phyloP scores from a whole-genome alignment of 2,113 vertebrate genomes.

The Trochalopteron elliotii region DNA sequence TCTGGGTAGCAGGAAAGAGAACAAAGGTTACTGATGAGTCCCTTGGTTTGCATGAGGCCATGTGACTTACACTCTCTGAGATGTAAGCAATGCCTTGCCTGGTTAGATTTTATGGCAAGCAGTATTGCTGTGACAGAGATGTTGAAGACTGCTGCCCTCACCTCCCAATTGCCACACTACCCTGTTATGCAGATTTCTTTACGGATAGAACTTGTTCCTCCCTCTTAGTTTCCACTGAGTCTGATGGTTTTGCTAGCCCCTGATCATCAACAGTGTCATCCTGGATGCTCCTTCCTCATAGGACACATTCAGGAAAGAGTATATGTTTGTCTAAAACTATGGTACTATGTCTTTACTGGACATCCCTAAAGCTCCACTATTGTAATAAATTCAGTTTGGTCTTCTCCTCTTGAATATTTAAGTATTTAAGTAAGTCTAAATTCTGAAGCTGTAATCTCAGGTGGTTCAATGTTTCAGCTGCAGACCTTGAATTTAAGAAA shows the following conservation, averaged over 20 bases:
- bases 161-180: neutral
- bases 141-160: neutral
- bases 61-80: neutral
- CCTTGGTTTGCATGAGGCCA: neutral
- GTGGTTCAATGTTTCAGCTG: neutral
- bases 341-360: neutral
- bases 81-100: neutral
- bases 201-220: neutral
- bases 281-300: neutral
- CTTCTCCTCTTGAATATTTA: neutral
- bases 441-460: neutral
- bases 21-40: conserved; percentile 18
- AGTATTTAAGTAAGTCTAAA: neutral
- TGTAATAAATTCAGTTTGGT: neutral
- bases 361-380: neutral
- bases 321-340: neutral
- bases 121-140: neutral
- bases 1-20: conserved; percentile 22
- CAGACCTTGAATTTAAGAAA: neutral
- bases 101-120: neutral
- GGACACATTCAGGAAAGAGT: neutral
- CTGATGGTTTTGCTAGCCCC: neutral
- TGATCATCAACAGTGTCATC: neutral
- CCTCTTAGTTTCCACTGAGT: neutral
- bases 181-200: neutral